These are phyloP conservation scores for Pseudonaja textilis DNA, from an alignment of 2,113 vertebrate genomes.

Conservation along the genomic window DNA sequence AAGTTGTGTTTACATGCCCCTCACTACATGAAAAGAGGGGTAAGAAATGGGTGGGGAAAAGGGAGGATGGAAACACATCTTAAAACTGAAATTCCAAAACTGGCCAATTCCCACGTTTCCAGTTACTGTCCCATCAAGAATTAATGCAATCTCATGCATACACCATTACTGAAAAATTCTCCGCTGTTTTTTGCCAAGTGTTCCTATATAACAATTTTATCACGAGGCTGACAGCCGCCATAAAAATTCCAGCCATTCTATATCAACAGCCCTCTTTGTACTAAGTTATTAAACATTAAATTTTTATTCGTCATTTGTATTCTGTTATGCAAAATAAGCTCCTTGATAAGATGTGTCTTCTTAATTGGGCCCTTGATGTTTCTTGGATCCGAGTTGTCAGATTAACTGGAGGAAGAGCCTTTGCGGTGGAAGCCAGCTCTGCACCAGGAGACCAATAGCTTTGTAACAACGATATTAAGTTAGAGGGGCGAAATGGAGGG, in stretches of 20 bases:
- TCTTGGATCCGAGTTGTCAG: slow-evolving; percentile 87
- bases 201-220: slow-evolving; percentile 92
- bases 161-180: slow-evolving; percentile 84
- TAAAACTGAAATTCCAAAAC: slow-evolving; percentile 69
- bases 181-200: slow-evolving; percentile 85
- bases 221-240: slow-evolving; percentile 84
- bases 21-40: slow-evolving; percentile 26
- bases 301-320: slow-evolving; percentile 93
- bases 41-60: neutral
- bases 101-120: slow-evolving; percentile 78
- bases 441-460: slow-evolving; percentile 85
- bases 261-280: slow-evolving; percentile 88
- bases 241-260: slow-evolving; percentile 87
- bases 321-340: slow-evolving; percentile 94
- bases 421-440: slow-evolving; percentile 78
- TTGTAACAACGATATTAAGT: slow-evolving; percentile 84
- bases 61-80: slow-evolving; percentile 34
- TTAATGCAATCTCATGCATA: slow-evolving; percentile 84
- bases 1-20: slow-evolving; percentile 64
- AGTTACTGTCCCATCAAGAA: slow-evolving; percentile 83
- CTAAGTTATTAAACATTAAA: slow-evolving; percentile 94
- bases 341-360: slow-evolving; percentile 91
- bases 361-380: slow-evolving; percentile 94
- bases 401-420: slow-evolving; percentile 82
- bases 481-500: slow-evolving; percentile 82